Evolutionary conservation across 2,797 vertebrate genomes (phyloP).

Genomic region (Enteromius mattozi): DNA sequence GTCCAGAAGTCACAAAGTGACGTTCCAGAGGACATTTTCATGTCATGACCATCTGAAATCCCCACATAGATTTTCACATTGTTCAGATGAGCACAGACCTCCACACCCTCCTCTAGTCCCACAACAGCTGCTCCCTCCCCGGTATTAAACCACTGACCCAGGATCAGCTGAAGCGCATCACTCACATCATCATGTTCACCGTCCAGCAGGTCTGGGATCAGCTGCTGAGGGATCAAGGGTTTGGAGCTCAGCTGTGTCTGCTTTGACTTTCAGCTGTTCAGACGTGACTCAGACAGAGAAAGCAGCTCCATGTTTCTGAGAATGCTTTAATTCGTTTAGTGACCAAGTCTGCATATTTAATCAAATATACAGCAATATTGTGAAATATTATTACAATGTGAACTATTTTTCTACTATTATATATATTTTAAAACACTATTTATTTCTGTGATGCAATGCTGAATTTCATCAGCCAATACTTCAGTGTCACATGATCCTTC

Average conservation of each 20-base stretch:
- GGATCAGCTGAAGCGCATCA: conserved; percentile 2
- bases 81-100: conserved; percentile 67
- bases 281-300: conserved; percentile 31
- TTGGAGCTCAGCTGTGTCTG: conserved; percentile 25
- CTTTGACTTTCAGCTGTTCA: conserved; percentile 48
- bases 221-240: conserved; percentile 3
- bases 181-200: background rate
- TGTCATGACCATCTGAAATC: conserved; percentile 17
- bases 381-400: background rate
- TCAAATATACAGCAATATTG: background rate
- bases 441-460: background rate
- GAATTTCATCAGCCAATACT: background rate
- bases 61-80: conserved; percentile 66
- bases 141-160: conserved; percentile 38
- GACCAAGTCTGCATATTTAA: background rate
- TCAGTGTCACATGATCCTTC: conserved; percentile 4
- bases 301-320: background rate
- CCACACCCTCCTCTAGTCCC: conserved; percentile 52
- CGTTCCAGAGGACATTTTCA: conserved; percentile 55
- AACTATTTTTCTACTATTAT: background rate
- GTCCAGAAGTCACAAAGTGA: background rate
- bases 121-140: conserved; percentile 68
- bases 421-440: background rate
- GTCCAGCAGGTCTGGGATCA: conserved; percentile 41
- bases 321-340: background rate